These are phyloP conservation scores for Cantharis rustica DNA, from an alignment of 2,888 invertebrate species.

Conservation along the genomic window DNA sequence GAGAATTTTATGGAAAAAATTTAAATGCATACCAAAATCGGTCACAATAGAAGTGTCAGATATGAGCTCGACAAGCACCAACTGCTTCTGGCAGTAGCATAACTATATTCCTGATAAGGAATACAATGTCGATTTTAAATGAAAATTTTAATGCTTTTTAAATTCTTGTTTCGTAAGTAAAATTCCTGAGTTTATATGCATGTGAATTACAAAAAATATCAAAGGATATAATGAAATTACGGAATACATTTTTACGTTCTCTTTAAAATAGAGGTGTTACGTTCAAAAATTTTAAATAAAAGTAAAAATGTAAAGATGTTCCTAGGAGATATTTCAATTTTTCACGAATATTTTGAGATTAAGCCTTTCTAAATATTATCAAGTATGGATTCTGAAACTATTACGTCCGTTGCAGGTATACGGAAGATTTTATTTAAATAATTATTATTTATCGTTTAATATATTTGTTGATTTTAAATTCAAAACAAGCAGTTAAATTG, in stretches of 20 bases:
- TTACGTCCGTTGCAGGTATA: too few relatives aligned
- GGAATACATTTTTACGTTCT: not conserved
- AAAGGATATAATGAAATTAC: not conserved
- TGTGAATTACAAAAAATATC: not conserved
- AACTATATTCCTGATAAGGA: not conserved
- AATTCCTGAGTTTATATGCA: not conserved
- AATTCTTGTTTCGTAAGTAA: not conserved
- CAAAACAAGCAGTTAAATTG: not conserved
- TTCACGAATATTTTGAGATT: not conserved
- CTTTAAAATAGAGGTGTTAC: not conserved
- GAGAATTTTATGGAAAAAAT: not conserved
- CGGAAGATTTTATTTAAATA: not conserved
- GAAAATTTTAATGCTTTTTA: not conserved
- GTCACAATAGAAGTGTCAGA: not conserved
- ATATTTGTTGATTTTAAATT: not conserved
- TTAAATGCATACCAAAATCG: not conserved
- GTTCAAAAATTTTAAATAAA: not conserved
- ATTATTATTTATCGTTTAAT: not conserved
- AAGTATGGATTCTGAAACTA: not conserved
- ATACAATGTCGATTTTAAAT: not conserved
- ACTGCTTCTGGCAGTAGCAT: not conserved
- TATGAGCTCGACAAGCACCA: not conserved
- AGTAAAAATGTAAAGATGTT: not conserved
- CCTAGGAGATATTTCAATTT: not conserved
- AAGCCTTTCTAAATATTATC: not conserved